Evolutionary conservation across 2,113 vertebrate species (phyloP), one percentile per base, ranked within the genome.

Genomic region (Mormyrus iriodes): DNA sequence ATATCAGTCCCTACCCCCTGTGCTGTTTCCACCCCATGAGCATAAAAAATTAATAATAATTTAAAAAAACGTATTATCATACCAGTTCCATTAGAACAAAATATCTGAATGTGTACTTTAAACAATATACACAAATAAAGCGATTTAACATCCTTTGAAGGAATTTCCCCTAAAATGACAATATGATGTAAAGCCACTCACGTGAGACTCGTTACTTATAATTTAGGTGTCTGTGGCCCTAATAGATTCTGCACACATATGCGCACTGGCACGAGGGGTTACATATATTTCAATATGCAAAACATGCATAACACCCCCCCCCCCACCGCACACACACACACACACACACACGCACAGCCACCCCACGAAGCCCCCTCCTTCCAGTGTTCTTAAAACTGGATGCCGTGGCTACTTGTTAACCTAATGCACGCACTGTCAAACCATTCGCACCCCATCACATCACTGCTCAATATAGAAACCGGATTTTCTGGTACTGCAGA

Each of bases 371-470:
- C 46, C 79, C 53, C 39, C 55, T 49, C 21, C 69, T 93, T 92
- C 92, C 91, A 93, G 93, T 93, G 76, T 85, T 55, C 94, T 83
- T 90, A 82, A 89, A 91, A 94, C 92, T 86, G 94, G 94, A 95
- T 94, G 94, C 94, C 96, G 94, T 95, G 95, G 93, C 95, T 96
- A 93, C 96, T 96, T 95, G 97, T 95, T 95, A 96, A 95, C 96
- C 93, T 92, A 94, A 94, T 94, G 95, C 96, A 93, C 94, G 94
- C 95, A 92, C 96, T 94, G 95, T 96, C 94, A 97, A 95, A 94
- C 95, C 95, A 94, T 96, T 96, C 96, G 95, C 97, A 94, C 96
- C 96, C 97, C 96, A 95, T 96, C 96, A 95, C 96, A 96, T 96
- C 92, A 93, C 92, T 87, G 94, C 96, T 96, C 95, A 95, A 95